phyloP scores from a whole-genome alignment of 2,888 invertebrate species.

The Tubulanus polymorphus region DNA sequence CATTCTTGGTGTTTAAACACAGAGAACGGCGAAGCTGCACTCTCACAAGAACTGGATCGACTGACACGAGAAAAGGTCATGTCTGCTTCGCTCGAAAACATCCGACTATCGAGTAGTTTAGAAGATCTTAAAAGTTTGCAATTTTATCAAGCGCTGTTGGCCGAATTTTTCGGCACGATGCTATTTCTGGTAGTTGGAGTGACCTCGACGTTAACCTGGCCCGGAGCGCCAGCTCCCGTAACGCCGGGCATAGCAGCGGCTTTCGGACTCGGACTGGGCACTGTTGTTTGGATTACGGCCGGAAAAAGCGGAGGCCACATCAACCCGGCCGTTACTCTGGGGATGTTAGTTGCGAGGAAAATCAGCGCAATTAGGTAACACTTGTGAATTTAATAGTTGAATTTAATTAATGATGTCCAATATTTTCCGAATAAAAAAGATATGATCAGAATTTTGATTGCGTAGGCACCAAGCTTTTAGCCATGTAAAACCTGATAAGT shows the following conservation, averaged over 20 bases:
- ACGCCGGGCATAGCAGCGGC: constrained; percentile 80
- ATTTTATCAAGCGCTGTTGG: constrained; percentile 76
- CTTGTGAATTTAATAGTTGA: too few relatives aligned
- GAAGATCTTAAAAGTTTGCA: constrained; percentile 28
- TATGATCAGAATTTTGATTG: too few relatives aligned
- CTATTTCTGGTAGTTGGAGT: constrained; percentile 82
- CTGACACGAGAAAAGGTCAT: too few relatives aligned
- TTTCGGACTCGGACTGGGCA: constrained; percentile 82
- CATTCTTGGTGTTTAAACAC: too few relatives aligned
- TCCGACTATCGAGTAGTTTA: constrained; percentile 23
- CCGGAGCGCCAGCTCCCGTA: constrained; percentile 32
- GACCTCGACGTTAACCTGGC: constrained; percentile 58
- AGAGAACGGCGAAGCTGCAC: too few relatives aligned
- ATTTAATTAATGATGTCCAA: too few relatives aligned
- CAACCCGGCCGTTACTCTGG: constrained; percentile 54
- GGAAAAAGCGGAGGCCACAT: constrained; percentile 72
- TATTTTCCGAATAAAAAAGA: too few relatives aligned
- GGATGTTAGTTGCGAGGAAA: constrained; percentile 73
- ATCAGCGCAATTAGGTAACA: constrained; percentile 80
- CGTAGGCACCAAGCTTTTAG: too few relatives aligned
- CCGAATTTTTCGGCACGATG: constrained; percentile 84
- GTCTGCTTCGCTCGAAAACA: too few relatives aligned
- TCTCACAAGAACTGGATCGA: too few relatives aligned
- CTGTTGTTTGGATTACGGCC: constrained; percentile 75
- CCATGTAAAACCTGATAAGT: too few relatives aligned